Evolutionary conservation across 2,888 invertebrate species (phyloP).

Genomic region (Harpalus rubripes): DNA sequence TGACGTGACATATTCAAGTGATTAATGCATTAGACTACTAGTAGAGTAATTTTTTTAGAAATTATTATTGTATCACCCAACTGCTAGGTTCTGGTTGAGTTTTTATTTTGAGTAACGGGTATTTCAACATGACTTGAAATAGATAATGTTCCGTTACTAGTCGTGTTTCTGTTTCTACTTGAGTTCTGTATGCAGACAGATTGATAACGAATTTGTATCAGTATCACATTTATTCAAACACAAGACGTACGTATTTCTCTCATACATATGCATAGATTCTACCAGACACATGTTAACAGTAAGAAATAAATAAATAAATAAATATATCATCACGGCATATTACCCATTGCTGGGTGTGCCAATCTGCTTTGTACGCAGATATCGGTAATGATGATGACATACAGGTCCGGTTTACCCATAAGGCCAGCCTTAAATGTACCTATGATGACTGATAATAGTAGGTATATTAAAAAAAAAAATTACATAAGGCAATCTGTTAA

Average conservation of each 20-base stretch:
- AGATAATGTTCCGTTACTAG: constrained; percentile 2
- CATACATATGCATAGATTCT: neutral
- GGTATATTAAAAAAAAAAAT: no score
- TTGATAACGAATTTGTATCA: constrained; percentile 6
- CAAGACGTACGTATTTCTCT: neutral
- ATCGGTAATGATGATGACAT: no score
- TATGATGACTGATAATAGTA: no score
- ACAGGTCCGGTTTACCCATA: no score
- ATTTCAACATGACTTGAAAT: neutral
- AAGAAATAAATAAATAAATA: neutral
- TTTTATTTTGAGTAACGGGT: neutral
- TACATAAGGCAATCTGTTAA: no score
- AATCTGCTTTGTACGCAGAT: no score
- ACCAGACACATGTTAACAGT: neutral
- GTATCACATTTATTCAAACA: constrained; percentile 1
- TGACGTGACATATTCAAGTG: neutral
- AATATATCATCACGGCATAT: no score
- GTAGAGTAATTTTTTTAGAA: neutral
- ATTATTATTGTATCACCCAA: neutral
- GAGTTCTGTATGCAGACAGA: neutral
- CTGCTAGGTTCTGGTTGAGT: neutral
- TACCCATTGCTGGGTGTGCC: no score
- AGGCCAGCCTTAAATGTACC: no score
- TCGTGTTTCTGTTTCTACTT: neutral
- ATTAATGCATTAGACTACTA: neutral